Evolutionary conservation across 1,140 invertebrate genomes (phyloP).

Genomic region (Drosophila equinoxialis): DNA sequence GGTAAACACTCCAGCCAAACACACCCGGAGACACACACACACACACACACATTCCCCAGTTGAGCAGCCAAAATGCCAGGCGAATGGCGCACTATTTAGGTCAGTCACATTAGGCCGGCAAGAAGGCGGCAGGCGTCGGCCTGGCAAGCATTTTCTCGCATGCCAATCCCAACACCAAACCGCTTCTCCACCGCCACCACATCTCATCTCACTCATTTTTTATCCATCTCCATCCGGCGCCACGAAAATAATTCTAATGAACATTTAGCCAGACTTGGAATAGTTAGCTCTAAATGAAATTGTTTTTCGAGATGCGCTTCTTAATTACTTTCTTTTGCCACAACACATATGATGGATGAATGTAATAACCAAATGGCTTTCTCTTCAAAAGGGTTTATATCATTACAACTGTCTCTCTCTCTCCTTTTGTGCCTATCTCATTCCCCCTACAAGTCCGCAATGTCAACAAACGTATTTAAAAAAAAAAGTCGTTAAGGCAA

Average conservation of each 20-base stretch:
- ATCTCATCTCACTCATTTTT: too few relatives aligned
- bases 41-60: slow-evolving; percentile 15
- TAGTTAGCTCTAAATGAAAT: slow-evolving; percentile 58
- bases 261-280: slow-evolving; percentile 58
- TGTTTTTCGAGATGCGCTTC: slow-evolving; percentile 24
- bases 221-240: slow-evolving; percentile 3
- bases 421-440: background rate
- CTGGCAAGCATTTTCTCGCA: slow-evolving; percentile 43
- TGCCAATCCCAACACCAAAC: background rate
- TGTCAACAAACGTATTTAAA: slow-evolving; percentile 81
- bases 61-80: slow-evolving; percentile 52
- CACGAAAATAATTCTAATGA: slow-evolving; percentile 63
- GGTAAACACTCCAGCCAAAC: slow-evolving; percentile 65
- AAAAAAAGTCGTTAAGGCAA: slow-evolving; percentile 79
- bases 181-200: background rate
- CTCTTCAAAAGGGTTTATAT: slow-evolving; percentile 36
- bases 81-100: slow-evolving; percentile 72
- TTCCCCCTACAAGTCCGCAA: slow-evolving; percentile 61
- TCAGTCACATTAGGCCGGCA: slow-evolving; percentile 76
- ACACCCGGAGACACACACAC: slow-evolving; percentile 17
- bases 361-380: slow-evolving; percentile 54
- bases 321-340: slow-evolving; percentile 46
- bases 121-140: slow-evolving; percentile 48
- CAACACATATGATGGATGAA: slow-evolving; percentile 26
- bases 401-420: slow-evolving; percentile 41